These are phyloP conservation scores for Arctocebus calabarensis DNA, from an alignment of 2,797 vertebrate species.

Conservation along the genomic window DNA sequence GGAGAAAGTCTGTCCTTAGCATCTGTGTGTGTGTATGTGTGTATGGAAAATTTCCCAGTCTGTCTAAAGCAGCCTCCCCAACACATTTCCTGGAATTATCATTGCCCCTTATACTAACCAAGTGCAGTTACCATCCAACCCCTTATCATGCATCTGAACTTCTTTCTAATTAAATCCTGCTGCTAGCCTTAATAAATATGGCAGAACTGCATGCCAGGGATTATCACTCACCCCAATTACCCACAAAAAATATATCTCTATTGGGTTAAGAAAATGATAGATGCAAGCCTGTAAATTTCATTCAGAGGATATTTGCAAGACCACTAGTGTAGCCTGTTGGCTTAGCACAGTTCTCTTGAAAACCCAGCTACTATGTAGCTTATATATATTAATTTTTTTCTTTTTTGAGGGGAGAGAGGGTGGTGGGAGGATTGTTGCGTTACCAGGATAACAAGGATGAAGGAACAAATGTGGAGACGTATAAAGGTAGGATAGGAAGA, in stretches of 20 bases:
- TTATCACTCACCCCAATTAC: not conserved
- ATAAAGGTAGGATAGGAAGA: not conserved
- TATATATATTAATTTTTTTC: not conserved
- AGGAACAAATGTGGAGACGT: not conserved
- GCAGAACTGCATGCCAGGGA: not conserved
- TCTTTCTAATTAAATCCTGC: not conserved
- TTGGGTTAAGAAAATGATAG: constrained; percentile 16
- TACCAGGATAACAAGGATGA: not conserved
- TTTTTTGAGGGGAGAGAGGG: not conserved
- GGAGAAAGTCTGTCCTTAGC: not conserved
- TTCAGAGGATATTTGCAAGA: not conserved
- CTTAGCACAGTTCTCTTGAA: not conserved
- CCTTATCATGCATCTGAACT: not conserved
- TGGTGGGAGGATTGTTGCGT: not conserved
- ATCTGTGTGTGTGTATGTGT: fast-evolving
- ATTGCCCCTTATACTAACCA: not conserved
- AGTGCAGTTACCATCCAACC: not conserved
- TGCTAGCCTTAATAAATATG: not conserved
- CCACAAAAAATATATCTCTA: not conserved
- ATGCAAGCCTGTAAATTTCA: not conserved
- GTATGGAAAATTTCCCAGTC: not conserved
- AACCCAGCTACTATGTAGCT: not conserved
- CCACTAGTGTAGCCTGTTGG: not conserved
- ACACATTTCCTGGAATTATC: not conserved
- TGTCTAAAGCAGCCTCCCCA: not conserved